phyloP scores from a whole-genome alignment of 2,888 invertebrate species.

The Agrotis ipsilon region DNA sequence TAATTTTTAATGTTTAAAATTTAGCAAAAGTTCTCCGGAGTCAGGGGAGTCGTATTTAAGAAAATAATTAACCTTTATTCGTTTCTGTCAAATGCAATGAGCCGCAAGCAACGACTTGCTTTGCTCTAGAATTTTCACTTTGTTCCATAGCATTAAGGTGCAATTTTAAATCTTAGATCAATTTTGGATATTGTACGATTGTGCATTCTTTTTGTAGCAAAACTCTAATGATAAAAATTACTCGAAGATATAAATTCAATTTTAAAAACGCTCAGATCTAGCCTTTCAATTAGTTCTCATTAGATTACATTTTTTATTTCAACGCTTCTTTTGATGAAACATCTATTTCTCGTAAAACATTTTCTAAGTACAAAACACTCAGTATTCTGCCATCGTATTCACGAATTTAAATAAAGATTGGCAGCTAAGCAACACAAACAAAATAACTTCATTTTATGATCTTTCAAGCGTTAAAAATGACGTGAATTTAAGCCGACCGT shows the following conservation, averaged over 20 bases:
- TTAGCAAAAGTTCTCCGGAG: conserved; percentile 42
- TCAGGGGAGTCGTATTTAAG: conserved; percentile 68
- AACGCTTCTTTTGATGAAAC: conserved; percentile 14
- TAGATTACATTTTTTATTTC: conserved; percentile 6
- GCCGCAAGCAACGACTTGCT: conserved; percentile 46
- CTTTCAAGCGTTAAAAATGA: conserved; percentile 34
- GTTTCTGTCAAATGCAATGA: conserved; percentile 77
- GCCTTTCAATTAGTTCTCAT: not conserved
- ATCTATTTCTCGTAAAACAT: not conserved
- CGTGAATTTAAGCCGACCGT: conserved; percentile 27
- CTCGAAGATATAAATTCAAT: not conserved
- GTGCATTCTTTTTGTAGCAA: no score
- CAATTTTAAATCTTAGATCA: not conserved
- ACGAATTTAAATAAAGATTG: conserved; percentile 29
- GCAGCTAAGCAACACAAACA: conserved; percentile 31
- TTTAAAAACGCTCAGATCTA: conserved; percentile 2
- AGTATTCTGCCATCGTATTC: conserved; percentile 21
- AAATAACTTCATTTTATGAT: conserved; percentile 15
- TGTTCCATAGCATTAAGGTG: conserved; percentile 9
- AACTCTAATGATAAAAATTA: not conserved
- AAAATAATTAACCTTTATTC: conserved; percentile 80
- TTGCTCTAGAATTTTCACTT: conserved; percentile 29
- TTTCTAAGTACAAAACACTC: conserved; percentile 6
- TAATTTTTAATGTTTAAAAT: conserved; percentile 61
- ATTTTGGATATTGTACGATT: not conserved